Evolutionary conservation across 1,140 invertebrate species (phyloP).

Genomic region (Drosophila melanogaster): DNA sequence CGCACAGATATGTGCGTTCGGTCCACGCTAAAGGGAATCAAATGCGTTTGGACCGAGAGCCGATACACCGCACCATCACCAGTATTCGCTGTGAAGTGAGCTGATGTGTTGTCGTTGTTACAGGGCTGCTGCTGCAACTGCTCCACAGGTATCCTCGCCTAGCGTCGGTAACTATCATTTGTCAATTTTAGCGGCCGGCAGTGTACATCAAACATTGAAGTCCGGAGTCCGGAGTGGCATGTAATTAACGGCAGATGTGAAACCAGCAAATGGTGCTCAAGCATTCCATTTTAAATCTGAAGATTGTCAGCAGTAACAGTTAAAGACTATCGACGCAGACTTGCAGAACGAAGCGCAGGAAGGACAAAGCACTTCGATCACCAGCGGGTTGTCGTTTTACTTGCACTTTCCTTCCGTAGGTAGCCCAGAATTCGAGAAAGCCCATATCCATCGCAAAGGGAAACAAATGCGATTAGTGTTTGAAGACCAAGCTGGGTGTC

Average conservation of each 20-base stretch:
- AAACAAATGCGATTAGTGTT: constrained; percentile 83
- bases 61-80: constrained; percentile 78
- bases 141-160: constrained; percentile 50
- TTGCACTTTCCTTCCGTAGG: constrained; percentile 46
- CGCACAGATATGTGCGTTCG: constrained; percentile 79
- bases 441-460: constrained; percentile 75
- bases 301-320: constrained; percentile 41
- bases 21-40: constrained; percentile 81
- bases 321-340: constrained; percentile 11
- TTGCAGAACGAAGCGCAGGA: constrained; percentile 10
- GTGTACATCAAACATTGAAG: constrained; percentile 16
- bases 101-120: constrained; percentile 82
- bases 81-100: constrained; percentile 70
- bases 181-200: constrained; percentile 38
- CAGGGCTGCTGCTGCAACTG: constrained; percentile 78
- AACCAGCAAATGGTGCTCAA: constrained; percentile 75
- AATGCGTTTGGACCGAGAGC: constrained; percentile 81
- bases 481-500: constrained; percentile 63
- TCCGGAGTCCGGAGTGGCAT: constrained; percentile 37
- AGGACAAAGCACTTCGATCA: constrained; percentile 12
- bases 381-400: constrained; percentile 53
- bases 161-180: constrained; percentile 42
- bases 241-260: constrained; percentile 73
- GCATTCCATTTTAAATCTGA: constrained; percentile 43
- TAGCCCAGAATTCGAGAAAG: constrained; percentile 46